Evolutionary conservation across 2,888 invertebrate genomes (phyloP), one percentile per base, ranked within the genome.

Genomic region (Sussaba pulchella): DNA sequence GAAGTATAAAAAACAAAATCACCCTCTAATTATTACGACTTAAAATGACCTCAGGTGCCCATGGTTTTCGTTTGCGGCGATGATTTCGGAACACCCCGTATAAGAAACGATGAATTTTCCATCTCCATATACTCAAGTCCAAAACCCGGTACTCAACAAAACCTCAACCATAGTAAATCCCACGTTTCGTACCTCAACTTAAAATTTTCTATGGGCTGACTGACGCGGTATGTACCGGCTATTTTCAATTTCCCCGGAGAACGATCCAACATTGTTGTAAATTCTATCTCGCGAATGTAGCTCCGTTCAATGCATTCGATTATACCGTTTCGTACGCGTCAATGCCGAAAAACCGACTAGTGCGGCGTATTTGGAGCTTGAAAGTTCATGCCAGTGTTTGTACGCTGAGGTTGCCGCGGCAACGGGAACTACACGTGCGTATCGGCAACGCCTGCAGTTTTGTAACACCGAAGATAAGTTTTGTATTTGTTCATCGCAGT

Each of bases 181-280:
- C 14, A 19, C 31, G 14, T 6, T 21, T 19, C 43, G 41, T 83
- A 90, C 92, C 91, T 91, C 66, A 91, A 77, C 76, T 85, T 89
- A 17, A 92, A 90, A 78, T 92, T 91, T 26, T 85, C 83, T 54
- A 92, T 91, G 1, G 91, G 89, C 64, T 92, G 88, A 39, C 79
- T 85, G 9, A 92, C 89, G 54, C 87, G 88, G 75, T 92, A 92
- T 72, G 81, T 88, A 6, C 86, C 88, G 4, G 90, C 89, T 72
- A 92, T 89, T 83, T 90, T 91, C n/a, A 85, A 83, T 74, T 86
- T 89, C n/a, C 86, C 88, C 39, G 75, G 77, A 47, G 72, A 71
- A 61, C 84, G 84, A 24, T 73, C 71, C 26, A 86, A 52, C 89
- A 89, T 89, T 70, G 59, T 78, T 70, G 45, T 5, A 39, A 47